A percentile compares a stretch with the other conserved stretches of the same genome.
Evolutionary conservation across 2,113 vertebrate genomes (phyloP).

Genomic region (Apodemus sylvaticus): DNA sequence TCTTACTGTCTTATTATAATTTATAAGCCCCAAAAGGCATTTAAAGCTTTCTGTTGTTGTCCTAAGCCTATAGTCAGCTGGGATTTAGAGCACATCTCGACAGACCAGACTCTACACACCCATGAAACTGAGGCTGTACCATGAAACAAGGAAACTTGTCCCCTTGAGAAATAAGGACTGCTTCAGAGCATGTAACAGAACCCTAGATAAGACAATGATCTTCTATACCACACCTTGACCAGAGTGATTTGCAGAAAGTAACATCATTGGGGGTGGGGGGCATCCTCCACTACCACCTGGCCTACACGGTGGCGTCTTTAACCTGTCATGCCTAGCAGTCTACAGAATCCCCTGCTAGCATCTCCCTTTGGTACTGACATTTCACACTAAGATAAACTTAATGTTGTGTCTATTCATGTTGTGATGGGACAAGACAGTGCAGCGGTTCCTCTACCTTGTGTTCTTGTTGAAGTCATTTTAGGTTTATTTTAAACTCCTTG

Average conservation of each 20-base stretch:
- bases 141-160: neutral
- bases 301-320: neutral
- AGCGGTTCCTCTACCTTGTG: neutral
- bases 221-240: neutral
- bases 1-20: neutral
- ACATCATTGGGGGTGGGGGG: neutral
- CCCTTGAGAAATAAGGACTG: neutral
- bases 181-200: neutral
- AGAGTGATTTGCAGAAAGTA: neutral
- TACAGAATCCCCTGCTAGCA: neutral
- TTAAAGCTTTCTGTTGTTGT: neutral
- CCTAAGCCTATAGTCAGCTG: neutral
- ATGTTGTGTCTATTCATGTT: neutral
- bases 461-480: neutral
- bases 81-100: neutral
- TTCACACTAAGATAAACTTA: neutral
- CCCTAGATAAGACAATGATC: neutral
- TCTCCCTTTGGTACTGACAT: neutral
- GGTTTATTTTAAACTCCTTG: neutral
- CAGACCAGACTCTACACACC: neutral
- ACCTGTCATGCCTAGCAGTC: too few species aligned
- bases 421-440: neutral
- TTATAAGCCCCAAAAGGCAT: neutral
- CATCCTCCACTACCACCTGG: rapidly evolving
- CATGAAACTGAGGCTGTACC: neutral